A percentile compares a stretch with the other conserved stretches of the same genome.
These are phyloP conservation scores for Tetropium fuscum DNA, from an alignment of 2,888 invertebrate genomes.

Conservation along the genomic window DNA sequence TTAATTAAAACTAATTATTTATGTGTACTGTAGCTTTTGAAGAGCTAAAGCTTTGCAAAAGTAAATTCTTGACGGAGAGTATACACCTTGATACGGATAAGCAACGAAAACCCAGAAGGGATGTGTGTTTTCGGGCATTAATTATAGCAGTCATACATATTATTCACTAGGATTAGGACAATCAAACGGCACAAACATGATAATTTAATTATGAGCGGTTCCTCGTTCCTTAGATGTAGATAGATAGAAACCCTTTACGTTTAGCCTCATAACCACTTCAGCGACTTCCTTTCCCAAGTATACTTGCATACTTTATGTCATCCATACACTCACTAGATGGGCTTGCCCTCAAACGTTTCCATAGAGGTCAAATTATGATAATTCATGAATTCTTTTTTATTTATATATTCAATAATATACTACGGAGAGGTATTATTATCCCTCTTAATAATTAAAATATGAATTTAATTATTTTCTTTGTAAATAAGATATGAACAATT, in stretches of 20 bases:
- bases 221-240: conserved; percentile 9
- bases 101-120: conserved; percentile 37
- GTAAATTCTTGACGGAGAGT: conserved; percentile 16
- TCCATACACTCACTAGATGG: conserved; percentile 6
- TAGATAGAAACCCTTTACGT: conserved; percentile 14
- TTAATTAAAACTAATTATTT: conserved; percentile 33
- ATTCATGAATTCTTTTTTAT: too few relatives aligned
- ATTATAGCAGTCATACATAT: conserved; percentile 40
- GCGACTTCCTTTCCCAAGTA: conserved; percentile 3
- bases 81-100: conserved; percentile 26
- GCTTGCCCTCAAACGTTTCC: too few relatives aligned
- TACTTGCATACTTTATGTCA: conserved; percentile 9
- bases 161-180: conserved; percentile 39
- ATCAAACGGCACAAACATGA: conserved; percentile 39
- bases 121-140: conserved; percentile 39
- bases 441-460: too few relatives aligned
- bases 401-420: too few relatives aligned
- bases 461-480: too few relatives aligned
- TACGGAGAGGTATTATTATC: too few relatives aligned
- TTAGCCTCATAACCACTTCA: not conserved
- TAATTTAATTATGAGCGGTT: conserved; percentile 39
- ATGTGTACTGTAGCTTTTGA: conserved; percentile 18
- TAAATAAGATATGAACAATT: too few relatives aligned
- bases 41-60: conserved; percentile 26
- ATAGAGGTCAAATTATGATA: too few relatives aligned